These are phyloP conservation scores for Oenanthe oenanthe DNA, from an alignment of 2,113 vertebrate species.

Conservation along the genomic window DNA sequence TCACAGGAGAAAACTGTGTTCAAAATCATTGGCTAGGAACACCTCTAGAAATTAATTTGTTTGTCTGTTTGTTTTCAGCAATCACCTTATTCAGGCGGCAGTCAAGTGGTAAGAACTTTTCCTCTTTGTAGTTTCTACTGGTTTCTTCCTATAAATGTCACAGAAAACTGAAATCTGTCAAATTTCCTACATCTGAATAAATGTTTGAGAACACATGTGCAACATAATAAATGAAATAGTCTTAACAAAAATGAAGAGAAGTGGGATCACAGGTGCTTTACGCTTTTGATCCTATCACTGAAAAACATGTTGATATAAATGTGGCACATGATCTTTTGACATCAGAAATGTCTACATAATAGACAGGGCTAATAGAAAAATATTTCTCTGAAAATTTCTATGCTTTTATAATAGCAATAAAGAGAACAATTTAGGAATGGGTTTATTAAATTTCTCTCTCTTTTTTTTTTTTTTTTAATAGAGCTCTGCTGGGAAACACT, in stretches of 20 bases:
- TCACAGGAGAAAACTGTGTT: not conserved
- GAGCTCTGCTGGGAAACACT: conserved; percentile 59
- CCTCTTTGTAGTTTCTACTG: not conserved
- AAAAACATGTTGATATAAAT: not conserved
- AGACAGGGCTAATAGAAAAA: not conserved
- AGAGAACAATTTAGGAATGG: not conserved
- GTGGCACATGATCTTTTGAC: not conserved
- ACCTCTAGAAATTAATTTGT: not conserved
- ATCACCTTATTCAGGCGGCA: conserved; percentile 4
- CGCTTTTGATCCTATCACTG: not conserved
- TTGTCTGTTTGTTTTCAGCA: conserved; percentile 44
- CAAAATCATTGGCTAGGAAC: not conserved
- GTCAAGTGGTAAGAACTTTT: conserved; percentile 46
- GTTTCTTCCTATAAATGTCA: not conserved
- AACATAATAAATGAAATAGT: not conserved
- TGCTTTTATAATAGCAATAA: not conserved
- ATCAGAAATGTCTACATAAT: not conserved
- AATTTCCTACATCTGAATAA: not conserved
- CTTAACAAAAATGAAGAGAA: not conserved
- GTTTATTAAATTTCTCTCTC: not conserved
- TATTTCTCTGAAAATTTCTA: not conserved
- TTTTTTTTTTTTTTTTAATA: not conserved
- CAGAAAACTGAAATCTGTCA: not conserved
- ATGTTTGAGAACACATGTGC: not conserved
- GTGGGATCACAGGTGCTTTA: not conserved